Evolutionary conservation across 37 sponge, comb jelly and placozoan species (phyloP), one percentile per base, ranked within the genome.

Genomic region (Ephydatia muelleri): DNA sequence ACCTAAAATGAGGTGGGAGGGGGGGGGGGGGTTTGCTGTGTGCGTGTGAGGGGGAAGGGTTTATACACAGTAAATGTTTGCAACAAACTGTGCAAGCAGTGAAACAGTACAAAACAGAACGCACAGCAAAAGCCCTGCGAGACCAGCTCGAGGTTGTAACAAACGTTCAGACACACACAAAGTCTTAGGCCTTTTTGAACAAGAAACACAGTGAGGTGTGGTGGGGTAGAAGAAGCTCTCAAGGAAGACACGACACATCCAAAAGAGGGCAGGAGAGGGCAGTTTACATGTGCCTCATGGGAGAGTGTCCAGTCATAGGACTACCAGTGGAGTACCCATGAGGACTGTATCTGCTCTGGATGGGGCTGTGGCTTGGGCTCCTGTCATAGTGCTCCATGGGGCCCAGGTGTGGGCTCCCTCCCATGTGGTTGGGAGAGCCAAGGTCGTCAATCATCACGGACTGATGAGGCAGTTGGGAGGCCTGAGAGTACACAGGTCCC

Each of bases 381-480:
- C 83, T 77, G 48, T 80, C 80, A 29, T 82, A 80, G 38, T 76
- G 70, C 49, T 89, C 85, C 25, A 77, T 48, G 36, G 31, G 81
- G 35, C 64, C 85, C 72, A 83, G 87, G 39, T 85, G 86, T 57
- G 86, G 86, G 14, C 72, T 28, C 48, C 69, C 68, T 38, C 80
- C 79, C 33, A 68, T n/a, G 13, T 71, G 87, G 27, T 66, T 67
- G 22, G 87, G 77, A 0, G 91, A 85, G 14, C 78, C 80, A 13
- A 88, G 72, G 64, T 93, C 93, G 0, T 93, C 93, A 80, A 93
- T 89, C 66, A 85, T 88, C 72, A 89, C 77, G n/a, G 57, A 75
- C 16, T 67, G 87, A 36, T 85, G 89, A 3, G 91, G 76, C 84
- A 92, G 80, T 34, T 83, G 89, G 8, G 80, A 48, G 33, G 36